Base-by-base conservation (phyloP, 2,113 vertebrate genomes). In the Eurypyga helias region DNA sequence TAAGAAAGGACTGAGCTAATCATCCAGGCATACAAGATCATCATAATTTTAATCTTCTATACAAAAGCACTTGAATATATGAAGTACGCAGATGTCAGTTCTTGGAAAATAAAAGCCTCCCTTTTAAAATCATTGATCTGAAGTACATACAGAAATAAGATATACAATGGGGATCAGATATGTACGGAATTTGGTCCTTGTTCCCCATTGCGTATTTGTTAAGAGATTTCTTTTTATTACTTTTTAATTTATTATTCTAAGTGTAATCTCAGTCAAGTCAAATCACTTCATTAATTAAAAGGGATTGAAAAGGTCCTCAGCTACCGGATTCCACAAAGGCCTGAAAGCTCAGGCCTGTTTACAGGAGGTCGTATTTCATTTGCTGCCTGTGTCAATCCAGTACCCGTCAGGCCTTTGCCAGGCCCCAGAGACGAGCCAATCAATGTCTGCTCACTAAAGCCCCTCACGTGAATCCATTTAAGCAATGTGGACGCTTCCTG, bases 211-310 rank as follows among this genome's bases (percentile, higher is more conserved):
- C 83, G 71, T 76, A 91, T 92, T 97, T 95, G 91, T 91, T 86
- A 85, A 82, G 91, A 83, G 90, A 95, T 95, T 96, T 97, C 97
- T 92, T 95, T 94, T 97, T 96, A 91, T 91, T 97, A 92, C 94
- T 98, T 98, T 98, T 98, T 96, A 98, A 98, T 97, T 97, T 93
- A 90, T 98, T 98, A 94, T 95, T 92, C 98, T 99, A 98, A 98
- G 98, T 98, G 98, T 98, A 97, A 98, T 98, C 95, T 95, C 94
- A 94, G 95, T 96, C 96, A 98, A 98, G 98, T 98, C 97, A 98
- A 99, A 99, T 99, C 98, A 98, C 98, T 99, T 98, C 98, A 99
- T 99, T 99, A 99, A 99, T 99, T 98, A 99, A 99, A 99, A 98
- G 98, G 98, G 98, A 99, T 98, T 98, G 99, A 97, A 98, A 98